Evolutionary conservation across 1,140 invertebrate genomes (phyloP).

Genomic region (Nephila pilipes): DNA sequence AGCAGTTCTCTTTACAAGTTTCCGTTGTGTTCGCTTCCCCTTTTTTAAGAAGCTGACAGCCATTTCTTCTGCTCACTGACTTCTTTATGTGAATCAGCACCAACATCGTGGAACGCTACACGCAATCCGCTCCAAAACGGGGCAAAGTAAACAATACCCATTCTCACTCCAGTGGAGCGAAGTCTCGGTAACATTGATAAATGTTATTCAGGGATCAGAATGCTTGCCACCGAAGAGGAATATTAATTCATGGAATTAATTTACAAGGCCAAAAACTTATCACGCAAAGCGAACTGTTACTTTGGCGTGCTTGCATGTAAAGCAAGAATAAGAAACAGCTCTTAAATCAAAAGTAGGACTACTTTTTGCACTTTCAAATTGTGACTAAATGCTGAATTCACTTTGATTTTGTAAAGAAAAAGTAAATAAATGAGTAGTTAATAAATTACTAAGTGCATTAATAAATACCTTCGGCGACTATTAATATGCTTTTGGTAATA

Average conservation of each 20-base stretch:
- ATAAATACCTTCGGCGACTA: no score
- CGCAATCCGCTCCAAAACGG: background rate
- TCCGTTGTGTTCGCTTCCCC: background rate
- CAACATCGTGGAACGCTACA: conserved; percentile 38
- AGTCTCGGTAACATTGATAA: background rate
- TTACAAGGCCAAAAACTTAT: background rate
- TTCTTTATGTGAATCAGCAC: conserved; percentile 14
- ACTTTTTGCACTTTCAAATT: no score
- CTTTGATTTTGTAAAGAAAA: no score
- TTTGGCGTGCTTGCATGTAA: background rate
- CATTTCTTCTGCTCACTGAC: background rate
- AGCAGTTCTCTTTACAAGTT: background rate
- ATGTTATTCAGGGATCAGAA: conserved; percentile 1
- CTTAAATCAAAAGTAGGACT: conserved; percentile 25
- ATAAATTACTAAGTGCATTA: no score
- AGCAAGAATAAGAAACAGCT: background rate
- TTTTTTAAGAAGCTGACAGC: conserved; percentile 25
- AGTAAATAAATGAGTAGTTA: no score
- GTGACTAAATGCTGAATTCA: no score
- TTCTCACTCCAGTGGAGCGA: background rate
- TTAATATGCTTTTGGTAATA: no score
- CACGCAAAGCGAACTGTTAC: background rate
- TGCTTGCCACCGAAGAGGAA: conserved; percentile 16
- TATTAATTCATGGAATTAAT: conserved; percentile 45
- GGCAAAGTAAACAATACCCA: conserved; percentile 54